Percentiles rank a stretch among this genome's conserved stretches.
These are phyloP conservation scores for Alexandromys fortis DNA, from an alignment of 2,113 vertebrate species.

Conservation along the genomic window DNA sequence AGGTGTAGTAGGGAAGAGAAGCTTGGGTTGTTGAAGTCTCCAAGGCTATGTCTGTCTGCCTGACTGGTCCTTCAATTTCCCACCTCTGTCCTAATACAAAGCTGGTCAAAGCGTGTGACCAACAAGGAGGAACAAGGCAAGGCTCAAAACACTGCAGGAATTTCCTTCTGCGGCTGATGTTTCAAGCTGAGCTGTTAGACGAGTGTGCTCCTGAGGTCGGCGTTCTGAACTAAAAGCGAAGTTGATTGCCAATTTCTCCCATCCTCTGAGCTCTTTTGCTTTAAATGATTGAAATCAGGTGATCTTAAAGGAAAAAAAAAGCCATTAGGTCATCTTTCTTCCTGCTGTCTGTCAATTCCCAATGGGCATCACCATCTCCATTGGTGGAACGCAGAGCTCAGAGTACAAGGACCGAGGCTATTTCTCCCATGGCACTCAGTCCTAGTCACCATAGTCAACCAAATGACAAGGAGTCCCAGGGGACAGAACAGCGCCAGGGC, in stretches of 20 bases:
- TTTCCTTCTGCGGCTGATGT: too few species aligned
- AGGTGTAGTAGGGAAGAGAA: background rate
- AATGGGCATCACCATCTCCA: background rate
- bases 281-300: constrained; percentile 7
- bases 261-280: constrained; percentile 2
- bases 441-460: background rate
- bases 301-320: background rate
- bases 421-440: background rate
- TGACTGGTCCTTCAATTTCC: background rate
- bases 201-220: constrained; percentile 1
- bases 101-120: background rate
- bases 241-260: background rate
- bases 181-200: background rate
- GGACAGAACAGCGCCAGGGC: background rate
- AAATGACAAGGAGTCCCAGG: background rate
- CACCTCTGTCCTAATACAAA: background rate
- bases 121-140: background rate
- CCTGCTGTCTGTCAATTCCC: background rate
- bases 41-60: background rate
- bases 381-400: background rate
- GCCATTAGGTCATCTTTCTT: background rate
- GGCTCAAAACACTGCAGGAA: background rate
- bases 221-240: constrained; percentile 19
- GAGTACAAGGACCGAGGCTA: background rate
- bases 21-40: background rate